Evolutionary conservation across 2,888 invertebrate genomes (phyloP), one percentile per base, ranked within the genome.

Genomic region (Pediacus dermestoides): DNA sequence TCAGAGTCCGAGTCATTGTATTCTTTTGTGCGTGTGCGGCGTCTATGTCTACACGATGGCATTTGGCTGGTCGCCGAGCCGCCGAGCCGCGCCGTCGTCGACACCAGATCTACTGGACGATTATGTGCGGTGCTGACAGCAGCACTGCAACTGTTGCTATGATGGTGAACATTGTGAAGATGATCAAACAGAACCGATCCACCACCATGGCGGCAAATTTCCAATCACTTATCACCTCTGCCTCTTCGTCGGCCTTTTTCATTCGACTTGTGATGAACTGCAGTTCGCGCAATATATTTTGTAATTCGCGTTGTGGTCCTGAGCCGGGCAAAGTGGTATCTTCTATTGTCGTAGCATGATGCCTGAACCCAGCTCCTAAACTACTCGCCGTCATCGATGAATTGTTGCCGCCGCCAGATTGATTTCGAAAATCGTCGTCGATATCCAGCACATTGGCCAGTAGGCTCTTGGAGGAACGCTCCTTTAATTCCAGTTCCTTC

Each of bases 191-290:
- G 74, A 94, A 86, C 75, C 88, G 85, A 75, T 96, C 95, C 67
- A 96, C 92, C 67, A 95, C 95, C 91, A 95, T 93, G 52, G 94
- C 95, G 39, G 95, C 95, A 70, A 95, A 96, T 70, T 93, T 94
- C 95, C 95, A 95, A 70, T 96, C 95, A 72, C 88, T 91, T 60
- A 91, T 91, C 53, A 90, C 78, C 67, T 94, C 93, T 39, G 87
- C 85, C 65, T 92, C 91, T 61, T 92, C 90, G 65, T 96, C 95
- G 37, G 92, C 87, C 70, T 92, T 90, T 70, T 88, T 86, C 87
- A 95, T 90, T 61, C 92, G 82, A 57, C 84, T 82, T 23, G 95
- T 95, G 67, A 96, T 93, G 74, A 92, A 93, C 73, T 90, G 90
- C 56, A 96, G 76, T 74, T 96, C 95, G 57, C 87, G 81, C 52